Percentiles rank a stretch among this genome's conserved stretches.
Evolutionary conservation across 2,888 invertebrate genomes (phyloP).

Genomic region (Diploptera punctata): DNA sequence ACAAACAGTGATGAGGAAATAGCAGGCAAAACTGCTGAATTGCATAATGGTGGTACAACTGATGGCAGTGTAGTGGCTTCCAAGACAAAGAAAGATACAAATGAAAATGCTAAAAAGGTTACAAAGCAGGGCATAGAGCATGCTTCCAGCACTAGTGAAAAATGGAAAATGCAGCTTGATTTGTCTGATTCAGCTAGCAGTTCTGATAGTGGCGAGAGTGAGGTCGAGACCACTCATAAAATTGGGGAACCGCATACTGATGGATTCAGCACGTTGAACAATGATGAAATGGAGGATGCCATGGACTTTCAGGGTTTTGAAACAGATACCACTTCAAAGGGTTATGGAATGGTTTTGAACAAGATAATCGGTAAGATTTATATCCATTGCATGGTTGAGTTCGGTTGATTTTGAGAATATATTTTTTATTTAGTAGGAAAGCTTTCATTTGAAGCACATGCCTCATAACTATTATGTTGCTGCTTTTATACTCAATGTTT

Average conservation of each 20-base stretch:
- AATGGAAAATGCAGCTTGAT: slow-evolving; percentile 8
- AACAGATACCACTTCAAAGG: neutral
- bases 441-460: too few species aligned
- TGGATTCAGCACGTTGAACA: neutral
- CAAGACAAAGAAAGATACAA: neutral
- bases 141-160: neutral
- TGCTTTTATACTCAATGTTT: too few species aligned
- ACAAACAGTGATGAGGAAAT: slow-evolving; percentile 5
- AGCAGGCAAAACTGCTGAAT: neutral
- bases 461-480: too few species aligned
- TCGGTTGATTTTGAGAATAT: too few species aligned
- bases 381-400: neutral
- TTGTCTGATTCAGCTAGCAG: slow-evolving; percentile 17
- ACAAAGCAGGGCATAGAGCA: neutral
- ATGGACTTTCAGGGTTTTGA: slow-evolving; percentile 15
- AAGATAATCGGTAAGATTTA: slow-evolving; percentile 6
- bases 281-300: neutral
- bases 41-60: slow-evolving; percentile 10
- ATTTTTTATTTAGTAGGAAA: too few species aligned
- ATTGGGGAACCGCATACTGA: neutral
- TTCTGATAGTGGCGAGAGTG: slow-evolving; percentile 19
- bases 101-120: neutral
- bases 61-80: neutral
- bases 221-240: slow-evolving; percentile 4
- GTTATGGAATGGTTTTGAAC: neutral